phyloP scores from a whole-genome alignment of 2,113 vertebrate genomes.

The Peromyscus maniculatus region DNA sequence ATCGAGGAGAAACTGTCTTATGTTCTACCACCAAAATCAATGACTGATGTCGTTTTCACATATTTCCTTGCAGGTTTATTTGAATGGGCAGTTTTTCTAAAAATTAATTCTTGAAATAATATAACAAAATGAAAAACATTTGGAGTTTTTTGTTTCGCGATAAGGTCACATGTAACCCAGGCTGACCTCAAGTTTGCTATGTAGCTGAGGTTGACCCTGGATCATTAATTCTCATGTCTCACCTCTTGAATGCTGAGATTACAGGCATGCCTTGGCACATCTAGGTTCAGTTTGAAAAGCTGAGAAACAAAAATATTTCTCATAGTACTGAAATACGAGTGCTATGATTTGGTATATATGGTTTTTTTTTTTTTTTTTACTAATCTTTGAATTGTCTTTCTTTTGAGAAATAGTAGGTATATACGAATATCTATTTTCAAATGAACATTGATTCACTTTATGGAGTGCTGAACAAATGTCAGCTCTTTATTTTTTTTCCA shows the following conservation, averaged over 20 bases:
- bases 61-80: conserved; percentile 34
- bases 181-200: not conserved
- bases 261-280: not conserved
- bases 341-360: conserved; percentile 14
- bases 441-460: conserved; percentile 28
- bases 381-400: conserved; percentile 34
- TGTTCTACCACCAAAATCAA: conserved; percentile 35
- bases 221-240: not conserved
- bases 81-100: not conserved
- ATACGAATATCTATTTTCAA: not conserved
- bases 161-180: not conserved
- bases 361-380: not conserved
- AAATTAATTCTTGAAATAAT: conserved; percentile 42
- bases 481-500: conserved; percentile 15
- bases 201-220: not conserved
- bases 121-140: conserved; percentile 37
- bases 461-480: conserved; percentile 34
- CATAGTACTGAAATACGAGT: conserved; percentile 9
- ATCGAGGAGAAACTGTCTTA: not conserved
- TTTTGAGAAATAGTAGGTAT: conserved; percentile 46
- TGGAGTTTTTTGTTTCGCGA: not conserved
- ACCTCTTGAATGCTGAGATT: not conserved
- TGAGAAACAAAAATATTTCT: conserved; percentile 29
- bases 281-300: conserved; percentile 13
- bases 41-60: conserved; percentile 29